phyloP scores from a whole-genome alignment of 2,888 invertebrate genomes.

The Phyllotreta striolata region DNA sequence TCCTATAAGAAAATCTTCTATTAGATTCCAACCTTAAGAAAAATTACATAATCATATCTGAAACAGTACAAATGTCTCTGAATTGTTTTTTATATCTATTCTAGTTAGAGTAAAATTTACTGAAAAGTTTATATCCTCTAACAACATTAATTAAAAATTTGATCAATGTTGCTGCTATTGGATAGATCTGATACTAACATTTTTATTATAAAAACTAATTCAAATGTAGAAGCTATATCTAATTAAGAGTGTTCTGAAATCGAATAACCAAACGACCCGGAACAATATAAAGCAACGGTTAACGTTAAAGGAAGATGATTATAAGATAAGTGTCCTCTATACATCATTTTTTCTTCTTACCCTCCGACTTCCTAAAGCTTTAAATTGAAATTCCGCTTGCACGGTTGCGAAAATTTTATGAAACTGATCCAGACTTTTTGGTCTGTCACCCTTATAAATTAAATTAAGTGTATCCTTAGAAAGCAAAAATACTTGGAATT shows the following conservation, averaged over 20 bases:
- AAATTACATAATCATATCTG: too few relatives aligned
- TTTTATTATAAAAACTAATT: too few relatives aligned
- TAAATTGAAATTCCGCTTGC: slow-evolving; percentile 20
- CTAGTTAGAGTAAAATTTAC: too few relatives aligned
- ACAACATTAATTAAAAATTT: too few relatives aligned
- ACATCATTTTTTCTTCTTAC: slow-evolving; percentile 2
- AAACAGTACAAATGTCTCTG: too few relatives aligned
- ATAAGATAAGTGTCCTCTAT: slow-evolving; percentile 14
- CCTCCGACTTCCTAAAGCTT: slow-evolving; percentile 9
- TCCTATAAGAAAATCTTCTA: too few relatives aligned
- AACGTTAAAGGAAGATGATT: slow-evolving; percentile 6
- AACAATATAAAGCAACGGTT: slow-evolving; percentile 9
- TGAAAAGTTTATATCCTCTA: too few relatives aligned
- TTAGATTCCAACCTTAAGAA: too few relatives aligned
- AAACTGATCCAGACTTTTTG: slow-evolving; percentile 4
- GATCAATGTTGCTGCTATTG: too few relatives aligned
- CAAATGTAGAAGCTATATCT: too few relatives aligned
- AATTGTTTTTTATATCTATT: too few relatives aligned
- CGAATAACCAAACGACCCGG: slow-evolving; percentile 5
- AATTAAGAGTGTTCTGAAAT: not conserved
- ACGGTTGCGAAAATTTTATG: slow-evolving; percentile 12
- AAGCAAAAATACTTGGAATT: slow-evolving; percentile 6
- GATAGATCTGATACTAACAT: too few relatives aligned
- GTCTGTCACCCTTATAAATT: slow-evolving; percentile 10
- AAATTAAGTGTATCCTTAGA: slow-evolving; percentile 10